phyloP scores from a whole-genome alignment of 2,888 invertebrate genomes.

The Patella depressa region DNA sequence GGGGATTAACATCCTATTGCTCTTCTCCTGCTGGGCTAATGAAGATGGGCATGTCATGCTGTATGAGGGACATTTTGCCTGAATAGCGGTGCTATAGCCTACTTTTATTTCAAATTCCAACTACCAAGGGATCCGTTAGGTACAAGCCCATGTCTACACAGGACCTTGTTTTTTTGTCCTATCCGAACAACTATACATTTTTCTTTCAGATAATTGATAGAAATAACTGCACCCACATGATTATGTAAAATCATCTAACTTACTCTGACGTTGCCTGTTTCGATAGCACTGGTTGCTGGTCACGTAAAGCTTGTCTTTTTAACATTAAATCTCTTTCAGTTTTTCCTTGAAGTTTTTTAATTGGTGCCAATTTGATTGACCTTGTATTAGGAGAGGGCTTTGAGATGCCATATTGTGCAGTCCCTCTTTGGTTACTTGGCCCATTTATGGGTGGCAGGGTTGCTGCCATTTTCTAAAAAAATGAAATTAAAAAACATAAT shows the following conservation, averaged over 20 bases:
- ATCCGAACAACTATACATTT: too few relatives aligned
- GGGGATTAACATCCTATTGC: too few relatives aligned
- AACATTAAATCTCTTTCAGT: slow-evolving; percentile 48
- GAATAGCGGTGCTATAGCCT: too few relatives aligned
- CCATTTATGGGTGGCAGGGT: slow-evolving; percentile 59
- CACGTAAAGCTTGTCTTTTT: slow-evolving; percentile 44
- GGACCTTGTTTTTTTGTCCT: too few relatives aligned
- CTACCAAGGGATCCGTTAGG: too few relatives aligned
- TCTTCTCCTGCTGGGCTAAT: too few relatives aligned
- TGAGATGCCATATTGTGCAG: slow-evolving; percentile 23
- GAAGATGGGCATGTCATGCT: too few relatives aligned
- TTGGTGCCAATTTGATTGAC: slow-evolving; percentile 49
- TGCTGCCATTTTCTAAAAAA: slow-evolving; percentile 52
- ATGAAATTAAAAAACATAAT: neutral
- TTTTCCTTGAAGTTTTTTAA: slow-evolving; percentile 42
- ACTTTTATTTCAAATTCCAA: too few relatives aligned
- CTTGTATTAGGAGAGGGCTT: slow-evolving; percentile 30
- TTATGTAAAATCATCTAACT: slow-evolving; percentile 24
- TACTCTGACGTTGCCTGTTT: slow-evolving; percentile 64
- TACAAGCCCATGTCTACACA: too few relatives aligned
- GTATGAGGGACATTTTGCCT: too few relatives aligned
- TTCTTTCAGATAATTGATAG: too few relatives aligned
- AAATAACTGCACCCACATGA: too few relatives aligned
- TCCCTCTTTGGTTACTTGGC: neutral
- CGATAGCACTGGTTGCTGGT: slow-evolving; percentile 54